phyloP scores from a whole-genome alignment of 2,888 invertebrate genomes.

The Malthinus flaveolus region DNA sequence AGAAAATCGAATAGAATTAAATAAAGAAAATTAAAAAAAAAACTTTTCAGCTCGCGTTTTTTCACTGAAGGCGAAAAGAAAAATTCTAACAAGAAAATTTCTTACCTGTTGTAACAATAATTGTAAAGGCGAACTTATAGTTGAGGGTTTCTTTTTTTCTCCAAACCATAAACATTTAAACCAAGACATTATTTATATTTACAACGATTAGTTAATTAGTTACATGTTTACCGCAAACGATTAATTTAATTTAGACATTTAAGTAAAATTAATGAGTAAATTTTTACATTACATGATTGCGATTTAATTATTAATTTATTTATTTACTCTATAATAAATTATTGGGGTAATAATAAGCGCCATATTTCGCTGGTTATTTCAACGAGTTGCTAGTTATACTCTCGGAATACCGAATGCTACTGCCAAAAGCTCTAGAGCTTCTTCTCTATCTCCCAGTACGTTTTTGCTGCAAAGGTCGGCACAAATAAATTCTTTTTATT shows the following conservation, averaged over 20 bases:
- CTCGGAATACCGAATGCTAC: conserved; percentile 28
- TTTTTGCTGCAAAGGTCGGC: background rate
- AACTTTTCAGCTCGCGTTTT: background rate
- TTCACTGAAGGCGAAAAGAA: background rate
- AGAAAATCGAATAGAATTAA: background rate
- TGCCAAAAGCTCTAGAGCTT: conserved; percentile 17
- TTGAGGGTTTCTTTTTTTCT: conserved; percentile 39
- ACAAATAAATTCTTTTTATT: background rate
- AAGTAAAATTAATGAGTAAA: background rate
- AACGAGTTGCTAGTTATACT: conserved; percentile 23
- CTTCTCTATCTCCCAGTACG: background rate
- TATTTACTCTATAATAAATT: background rate
- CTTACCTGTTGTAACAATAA: conserved; percentile 41
- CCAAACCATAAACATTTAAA: conserved; percentile 41
- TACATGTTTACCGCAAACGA: background rate
- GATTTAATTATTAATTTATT: background rate
- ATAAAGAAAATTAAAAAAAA: no score
- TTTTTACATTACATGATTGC: background rate
- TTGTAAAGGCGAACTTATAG: conserved; percentile 44
- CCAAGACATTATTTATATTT: conserved; percentile 37
- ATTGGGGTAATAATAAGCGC: conserved; percentile 3
- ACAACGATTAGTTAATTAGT: background rate
- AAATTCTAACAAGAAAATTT: conserved; percentile 2
- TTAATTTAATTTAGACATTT: background rate
- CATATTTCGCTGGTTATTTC: conserved; percentile 13